Percentiles rank a stretch among this genome's conserved stretches.
Conservation (phyloP, 2,888 invertebrate genomes). For the Dicranocentrus wangi region DNA sequence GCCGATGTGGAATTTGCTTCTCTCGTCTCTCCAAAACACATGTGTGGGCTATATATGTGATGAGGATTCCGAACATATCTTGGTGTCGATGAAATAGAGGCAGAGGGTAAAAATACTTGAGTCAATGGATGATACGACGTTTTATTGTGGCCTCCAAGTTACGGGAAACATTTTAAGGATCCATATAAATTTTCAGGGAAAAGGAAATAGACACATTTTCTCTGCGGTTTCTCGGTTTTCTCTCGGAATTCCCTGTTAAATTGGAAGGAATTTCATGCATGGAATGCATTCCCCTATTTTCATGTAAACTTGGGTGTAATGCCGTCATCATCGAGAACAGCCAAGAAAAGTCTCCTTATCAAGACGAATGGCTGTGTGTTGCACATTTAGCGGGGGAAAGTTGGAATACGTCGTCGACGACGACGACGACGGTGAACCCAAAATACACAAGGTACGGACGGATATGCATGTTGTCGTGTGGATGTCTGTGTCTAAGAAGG, state of each 20-base stretch:
- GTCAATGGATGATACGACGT: no score
- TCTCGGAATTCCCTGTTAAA: conserved; percentile 43
- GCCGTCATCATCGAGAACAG: conserved; percentile 28
- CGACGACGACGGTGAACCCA: no score
- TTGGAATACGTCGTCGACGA: no score
- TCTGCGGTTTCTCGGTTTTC: conserved; percentile 54
- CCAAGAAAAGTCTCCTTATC: conserved; percentile 4
- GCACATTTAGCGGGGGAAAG: no score
- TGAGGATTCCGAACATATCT: no score
- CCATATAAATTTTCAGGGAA: conserved; percentile 14
- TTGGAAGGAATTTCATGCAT: conserved; percentile 50
- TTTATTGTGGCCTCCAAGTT: no score
- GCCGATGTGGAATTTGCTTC: conserved; percentile 23
- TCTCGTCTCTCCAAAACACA: conserved; percentile 20
- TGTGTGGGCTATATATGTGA: no score
- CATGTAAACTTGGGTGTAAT: conserved; percentile 56
- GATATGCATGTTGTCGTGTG: neutral
- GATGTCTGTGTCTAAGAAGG: neutral
- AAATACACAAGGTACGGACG: no score
- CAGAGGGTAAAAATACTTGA: no score
- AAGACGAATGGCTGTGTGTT: neutral
- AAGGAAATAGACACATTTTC: conserved; percentile 56
- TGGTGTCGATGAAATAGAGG: no score
- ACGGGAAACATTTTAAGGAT: neutral
- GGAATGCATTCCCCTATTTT: conserved; percentile 22